phyloP scores from a whole-genome alignment of 2,797 vertebrate species.

The Molossus molossus region DNA sequence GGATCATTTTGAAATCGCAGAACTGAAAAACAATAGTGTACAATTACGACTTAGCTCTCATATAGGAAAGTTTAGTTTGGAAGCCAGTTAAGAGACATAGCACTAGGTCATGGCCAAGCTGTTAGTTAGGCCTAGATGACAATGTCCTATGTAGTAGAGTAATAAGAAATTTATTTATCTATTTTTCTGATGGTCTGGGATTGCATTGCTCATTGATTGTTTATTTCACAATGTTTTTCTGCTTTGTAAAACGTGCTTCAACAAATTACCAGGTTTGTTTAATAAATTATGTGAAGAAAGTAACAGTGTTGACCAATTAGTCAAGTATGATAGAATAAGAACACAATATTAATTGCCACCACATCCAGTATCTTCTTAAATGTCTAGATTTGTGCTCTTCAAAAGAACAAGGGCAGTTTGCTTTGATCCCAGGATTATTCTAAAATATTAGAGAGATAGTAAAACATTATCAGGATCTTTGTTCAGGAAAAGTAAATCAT shows the following conservation, averaged over 20 bases:
- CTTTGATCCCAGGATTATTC: neutral
- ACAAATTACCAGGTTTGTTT: neutral
- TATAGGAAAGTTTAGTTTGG: neutral
- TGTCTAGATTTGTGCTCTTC: conserved; percentile 10
- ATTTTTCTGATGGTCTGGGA: conserved; percentile 6
- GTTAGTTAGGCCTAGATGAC: neutral
- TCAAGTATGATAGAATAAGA: neutral
- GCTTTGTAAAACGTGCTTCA: neutral
- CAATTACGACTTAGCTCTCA: neutral
- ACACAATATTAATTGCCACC: neutral
- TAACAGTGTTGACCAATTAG: neutral
- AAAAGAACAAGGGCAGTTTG: neutral
- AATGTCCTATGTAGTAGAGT: neutral
- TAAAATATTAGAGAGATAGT: neutral
- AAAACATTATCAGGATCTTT: conserved; percentile 31
- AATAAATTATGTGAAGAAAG: neutral
- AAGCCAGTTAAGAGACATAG: neutral
- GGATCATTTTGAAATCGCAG: conserved; percentile 30
- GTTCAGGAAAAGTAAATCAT: conserved; percentile 19
- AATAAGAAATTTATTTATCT: neutral
- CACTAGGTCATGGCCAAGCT: neutral
- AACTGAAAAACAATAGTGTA: neutral
- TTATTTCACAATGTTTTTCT: conserved; percentile 8
- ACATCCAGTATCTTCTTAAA: neutral
- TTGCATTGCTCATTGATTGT: neutral